Base-by-base conservation (phyloP, 2,888 invertebrate species). In the Cetonia aurata region DNA sequence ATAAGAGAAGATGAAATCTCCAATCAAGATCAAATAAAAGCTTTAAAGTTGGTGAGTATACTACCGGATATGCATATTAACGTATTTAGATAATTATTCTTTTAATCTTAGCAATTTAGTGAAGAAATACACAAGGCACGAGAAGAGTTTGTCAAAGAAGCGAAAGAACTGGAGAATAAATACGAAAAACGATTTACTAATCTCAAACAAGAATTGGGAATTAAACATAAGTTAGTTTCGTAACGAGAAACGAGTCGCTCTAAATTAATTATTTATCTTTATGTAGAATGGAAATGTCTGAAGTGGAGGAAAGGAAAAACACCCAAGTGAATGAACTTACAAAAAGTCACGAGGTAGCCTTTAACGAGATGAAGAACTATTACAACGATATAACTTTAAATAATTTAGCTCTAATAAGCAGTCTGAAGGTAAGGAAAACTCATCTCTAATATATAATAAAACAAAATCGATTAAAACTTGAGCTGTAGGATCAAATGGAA, bases 311-410 rank as follows among this genome's bases (percentile, higher is more conserved):
- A 80, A 88, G 96, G 50, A 98, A 98, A 85, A 96, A 96, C 83
- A 90, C 90, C 62, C 96, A 96, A 81, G 89, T 97, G 3, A 89
- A 91, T 9, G 92, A 92, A 46, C 84, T 98, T 71, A 93, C 94
- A 74, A 87, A 89, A 42, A 91, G 93, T 79, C 96, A 98, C 80
- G 95, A 96, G 74, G 90, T 90, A 77, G 92, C 95, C 0, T 95
- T 96, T 81, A 88, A 90, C 52, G 95, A 97, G 82, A 92, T 98
- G 86, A 97, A 96, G 83, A 94, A 93, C 83, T 98, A 97, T 85
- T 98, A 97, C 81, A 96, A 96, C 79, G 96, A 97, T 79, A 96
- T 98, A 66, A 96, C 96, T 0, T 86, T 96, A 12, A 97, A 97
- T 83, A 98, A 98, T 85, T 87, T 98, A 75, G 94, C 96, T 0